Percentiles rank a stretch among this genome's conserved stretches.
phyloP scores from a whole-genome alignment of 1,140 invertebrate genomes.

The Halyomorpha halys region DNA sequence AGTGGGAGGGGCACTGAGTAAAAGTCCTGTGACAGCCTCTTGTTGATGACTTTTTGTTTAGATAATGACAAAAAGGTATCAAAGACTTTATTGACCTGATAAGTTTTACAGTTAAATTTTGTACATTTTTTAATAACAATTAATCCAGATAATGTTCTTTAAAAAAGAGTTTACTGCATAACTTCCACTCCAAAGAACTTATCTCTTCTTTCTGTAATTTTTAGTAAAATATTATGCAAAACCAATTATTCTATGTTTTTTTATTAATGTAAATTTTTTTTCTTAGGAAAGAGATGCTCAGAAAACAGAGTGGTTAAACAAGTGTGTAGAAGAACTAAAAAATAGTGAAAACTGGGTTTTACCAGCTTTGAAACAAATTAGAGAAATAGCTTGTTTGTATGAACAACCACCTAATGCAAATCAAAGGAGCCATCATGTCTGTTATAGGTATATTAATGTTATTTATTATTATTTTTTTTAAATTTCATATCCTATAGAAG shows the following conservation, averaged over 20 bases:
- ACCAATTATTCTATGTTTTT: neutral
- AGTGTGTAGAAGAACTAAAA: slow-evolving; percentile 90
- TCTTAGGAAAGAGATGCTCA: slow-evolving; percentile 86
- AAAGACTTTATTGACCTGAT: too few species aligned
- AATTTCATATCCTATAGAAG: neutral
- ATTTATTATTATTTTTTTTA: neutral
- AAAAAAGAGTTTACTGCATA: too few species aligned
- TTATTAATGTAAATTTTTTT: neutral
- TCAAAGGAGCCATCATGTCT: slow-evolving; percentile 50
- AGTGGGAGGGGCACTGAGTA: too few species aligned
- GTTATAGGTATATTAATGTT: slow-evolving; percentile 49
- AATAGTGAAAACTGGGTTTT: slow-evolving; percentile 81
- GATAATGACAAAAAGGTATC: too few species aligned
- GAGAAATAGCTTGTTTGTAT: slow-evolving; percentile 90
- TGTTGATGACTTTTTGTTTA: too few species aligned
- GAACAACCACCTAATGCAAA: slow-evolving; percentile 65
- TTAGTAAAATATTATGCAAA: neutral
- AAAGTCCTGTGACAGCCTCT: too few species aligned
- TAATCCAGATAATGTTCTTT: too few species aligned
- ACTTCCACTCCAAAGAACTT: too few species aligned
- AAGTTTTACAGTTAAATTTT: too few species aligned
- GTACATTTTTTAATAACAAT: too few species aligned
- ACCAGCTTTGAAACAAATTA: slow-evolving; percentile 88
- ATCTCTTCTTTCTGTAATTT: neutral
- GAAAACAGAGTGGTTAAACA: slow-evolving; percentile 90